phyloP scores from a whole-genome alignment of 2,888 invertebrate species.

The Pharmacophagus antenor region DNA sequence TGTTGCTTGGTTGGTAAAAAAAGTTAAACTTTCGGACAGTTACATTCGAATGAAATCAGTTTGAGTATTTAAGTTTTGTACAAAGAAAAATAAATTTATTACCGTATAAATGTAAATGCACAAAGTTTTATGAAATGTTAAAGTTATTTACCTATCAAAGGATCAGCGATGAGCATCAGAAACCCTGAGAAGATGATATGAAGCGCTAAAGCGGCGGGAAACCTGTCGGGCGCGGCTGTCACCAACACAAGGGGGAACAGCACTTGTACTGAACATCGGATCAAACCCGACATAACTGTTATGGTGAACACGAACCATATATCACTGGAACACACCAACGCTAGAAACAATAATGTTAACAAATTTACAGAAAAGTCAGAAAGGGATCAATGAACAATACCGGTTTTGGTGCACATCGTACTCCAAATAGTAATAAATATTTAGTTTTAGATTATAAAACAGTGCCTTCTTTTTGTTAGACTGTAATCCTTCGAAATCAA shows the following conservation, averaged over 20 bases:
- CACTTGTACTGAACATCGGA: conserved; percentile 86
- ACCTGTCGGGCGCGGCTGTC: conserved; percentile 83
- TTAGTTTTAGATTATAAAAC: too few relatives aligned
- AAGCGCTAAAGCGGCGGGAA: conserved; percentile 86
- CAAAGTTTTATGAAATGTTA: too few relatives aligned
- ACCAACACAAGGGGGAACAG: conserved; percentile 86
- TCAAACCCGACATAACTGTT: conserved; percentile 83
- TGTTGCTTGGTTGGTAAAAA: neutral
- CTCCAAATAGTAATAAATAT: neutral
- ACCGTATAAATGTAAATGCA: too few relatives aligned
- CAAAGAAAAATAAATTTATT: too few relatives aligned
- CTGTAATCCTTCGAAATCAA: too few relatives aligned
- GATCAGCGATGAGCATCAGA: conserved; percentile 84
- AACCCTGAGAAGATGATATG: conserved; percentile 87
- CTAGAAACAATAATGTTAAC: conserved; percentile 46
- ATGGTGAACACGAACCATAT: conserved; percentile 79
- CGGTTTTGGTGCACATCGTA: neutral
- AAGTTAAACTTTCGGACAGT: too few relatives aligned
- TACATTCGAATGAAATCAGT: neutral
- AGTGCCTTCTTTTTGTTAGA: too few relatives aligned
- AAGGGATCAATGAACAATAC: neutral
- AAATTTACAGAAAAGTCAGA: neutral
- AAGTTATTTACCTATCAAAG: conserved; percentile 83
- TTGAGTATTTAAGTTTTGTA: too few relatives aligned
- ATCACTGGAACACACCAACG: conserved; percentile 60